Conservation (phyloP, 2,797 vertebrate genomes). For the Acrossocheilus fasciatus region DNA sequence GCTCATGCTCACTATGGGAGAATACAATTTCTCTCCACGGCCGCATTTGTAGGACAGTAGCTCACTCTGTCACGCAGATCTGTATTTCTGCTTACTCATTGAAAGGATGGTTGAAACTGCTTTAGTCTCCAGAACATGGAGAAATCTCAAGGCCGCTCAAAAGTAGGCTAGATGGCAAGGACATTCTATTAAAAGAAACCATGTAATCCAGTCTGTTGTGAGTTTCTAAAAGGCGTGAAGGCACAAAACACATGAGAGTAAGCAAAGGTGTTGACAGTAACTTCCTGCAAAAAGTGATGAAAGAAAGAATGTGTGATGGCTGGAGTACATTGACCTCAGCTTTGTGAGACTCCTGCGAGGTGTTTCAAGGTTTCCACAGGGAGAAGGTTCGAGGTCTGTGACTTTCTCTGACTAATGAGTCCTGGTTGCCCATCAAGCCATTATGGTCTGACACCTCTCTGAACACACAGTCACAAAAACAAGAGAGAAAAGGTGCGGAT, state of each 20-base stretch:
- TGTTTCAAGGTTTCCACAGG: slow-evolving; percentile 5
- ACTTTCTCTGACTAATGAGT: neutral
- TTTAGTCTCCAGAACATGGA: slow-evolving; percentile 25
- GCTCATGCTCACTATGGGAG: slow-evolving; percentile 39
- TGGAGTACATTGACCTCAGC: slow-evolving; percentile 26
- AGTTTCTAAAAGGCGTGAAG: slow-evolving; percentile 28
- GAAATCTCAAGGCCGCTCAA: neutral
- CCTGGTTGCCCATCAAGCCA: neutral
- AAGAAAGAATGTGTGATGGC: slow-evolving; percentile 29
- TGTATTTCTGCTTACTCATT: slow-evolving; percentile 44
- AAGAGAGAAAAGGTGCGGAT: neutral
- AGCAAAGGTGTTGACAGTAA: slow-evolving; percentile 43
- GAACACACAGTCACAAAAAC: slow-evolving; percentile 9
- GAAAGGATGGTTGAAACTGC: slow-evolving; percentile 27
- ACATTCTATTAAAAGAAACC: slow-evolving; percentile 25
- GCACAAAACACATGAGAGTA: slow-evolving; percentile 33
- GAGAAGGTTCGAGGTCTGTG: neutral
- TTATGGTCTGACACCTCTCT: neutral
- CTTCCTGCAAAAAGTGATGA: slow-evolving; percentile 33
- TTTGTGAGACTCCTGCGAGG: slow-evolving; percentile 11
- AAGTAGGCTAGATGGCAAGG: slow-evolving; percentile 41
- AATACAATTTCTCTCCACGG: slow-evolving; percentile 33
- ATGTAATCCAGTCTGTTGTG: slow-evolving; percentile 33
- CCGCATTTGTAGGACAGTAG: slow-evolving; percentile 43
- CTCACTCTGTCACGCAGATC: slow-evolving; percentile 41